Percentiles rank a stretch among this genome's conserved stretches.
Conservation (phyloP, 2,888 invertebrate species). For the Synergus itoensis region DNA sequence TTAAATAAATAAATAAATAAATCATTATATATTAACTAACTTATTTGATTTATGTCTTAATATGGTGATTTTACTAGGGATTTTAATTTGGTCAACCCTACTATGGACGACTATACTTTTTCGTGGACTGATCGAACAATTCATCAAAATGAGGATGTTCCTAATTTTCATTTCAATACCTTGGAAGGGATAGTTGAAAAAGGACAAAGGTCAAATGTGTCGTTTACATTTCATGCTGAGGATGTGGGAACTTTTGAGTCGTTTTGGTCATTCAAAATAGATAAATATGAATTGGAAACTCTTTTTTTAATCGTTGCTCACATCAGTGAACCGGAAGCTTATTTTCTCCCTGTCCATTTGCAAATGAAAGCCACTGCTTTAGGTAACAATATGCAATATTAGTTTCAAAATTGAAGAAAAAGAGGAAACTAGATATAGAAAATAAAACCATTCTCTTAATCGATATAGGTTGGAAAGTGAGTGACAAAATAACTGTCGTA, state of each 20-base stretch:
- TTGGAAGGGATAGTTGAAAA: conserved; percentile 81
- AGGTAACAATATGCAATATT: conserved; percentile 69
- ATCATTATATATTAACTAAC: background rate
- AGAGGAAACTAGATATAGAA: background rate
- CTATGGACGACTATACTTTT: conserved; percentile 81
- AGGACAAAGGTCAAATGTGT: conserved; percentile 81
- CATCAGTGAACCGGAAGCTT: conserved; percentile 83
- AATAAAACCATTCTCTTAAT: too few relatives aligned
- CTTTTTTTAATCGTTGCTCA: conserved; percentile 83
- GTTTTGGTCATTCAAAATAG: conserved; percentile 83
- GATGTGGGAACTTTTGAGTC: conserved; percentile 84
- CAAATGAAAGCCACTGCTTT: conserved; percentile 82
- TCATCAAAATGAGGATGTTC: conserved; percentile 74
- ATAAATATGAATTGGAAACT: conserved; percentile 80
- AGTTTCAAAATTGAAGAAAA: background rate
- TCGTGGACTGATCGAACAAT: conserved; percentile 80
- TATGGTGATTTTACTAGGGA: conserved; percentile 76
- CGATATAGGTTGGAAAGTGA: conserved; percentile 72
- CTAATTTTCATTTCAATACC: conserved; percentile 80
- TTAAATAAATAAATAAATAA: background rate
- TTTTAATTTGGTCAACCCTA: conserved; percentile 85
- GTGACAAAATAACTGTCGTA: conserved; percentile 77
- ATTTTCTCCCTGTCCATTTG: conserved; percentile 81
- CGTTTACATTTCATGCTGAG: conserved; percentile 83
- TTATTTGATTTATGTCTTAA: background rate